Evolutionary conservation across 2,888 invertebrate species (phyloP).

Genomic region (Sarcophaga carnaria): DNA sequence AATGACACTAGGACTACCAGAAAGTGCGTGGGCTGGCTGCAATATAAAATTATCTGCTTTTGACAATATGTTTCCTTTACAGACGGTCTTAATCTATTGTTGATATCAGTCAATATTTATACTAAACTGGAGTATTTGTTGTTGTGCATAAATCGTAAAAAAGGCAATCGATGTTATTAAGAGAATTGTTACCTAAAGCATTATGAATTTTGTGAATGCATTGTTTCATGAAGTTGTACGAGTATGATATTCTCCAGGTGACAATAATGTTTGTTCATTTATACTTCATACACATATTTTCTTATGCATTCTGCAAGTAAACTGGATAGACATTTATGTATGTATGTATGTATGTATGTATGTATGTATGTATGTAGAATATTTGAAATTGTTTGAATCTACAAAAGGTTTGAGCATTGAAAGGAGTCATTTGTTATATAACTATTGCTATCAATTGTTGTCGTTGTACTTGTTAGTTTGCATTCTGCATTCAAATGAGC

Average conservation of each 20-base stretch:
- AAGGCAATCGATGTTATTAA: constrained; percentile 32
- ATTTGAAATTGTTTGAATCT: constrained; percentile 33
- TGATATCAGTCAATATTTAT: no score
- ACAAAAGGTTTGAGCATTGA: constrained; percentile 51
- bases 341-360: background rate
- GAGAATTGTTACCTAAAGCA: constrained; percentile 29
- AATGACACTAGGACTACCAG: background rate
- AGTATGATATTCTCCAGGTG: constrained; percentile 55
- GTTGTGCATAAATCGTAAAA: constrained; percentile 28
- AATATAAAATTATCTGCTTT: background rate
- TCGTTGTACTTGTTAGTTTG: constrained; percentile 46
- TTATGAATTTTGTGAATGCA: constrained; percentile 19
- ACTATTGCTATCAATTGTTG: constrained; percentile 61
- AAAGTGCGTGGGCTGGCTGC: constrained; percentile 1
- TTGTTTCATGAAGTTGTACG: constrained; percentile 30
- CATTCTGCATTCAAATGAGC: constrained; percentile 57
- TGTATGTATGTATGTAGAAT: background rate
- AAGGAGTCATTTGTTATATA: constrained; percentile 57
- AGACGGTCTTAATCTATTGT: background rate
- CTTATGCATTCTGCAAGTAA: background rate
- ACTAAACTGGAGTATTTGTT: background rate
- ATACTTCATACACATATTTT: constrained; percentile 6
- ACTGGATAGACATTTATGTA: constrained; percentile 2
- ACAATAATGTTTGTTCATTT: constrained; percentile 56
- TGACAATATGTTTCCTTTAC: background rate